Base-by-base conservation (phyloP, 2,797 vertebrate species). In the Acipenser transmontanus region DNA sequence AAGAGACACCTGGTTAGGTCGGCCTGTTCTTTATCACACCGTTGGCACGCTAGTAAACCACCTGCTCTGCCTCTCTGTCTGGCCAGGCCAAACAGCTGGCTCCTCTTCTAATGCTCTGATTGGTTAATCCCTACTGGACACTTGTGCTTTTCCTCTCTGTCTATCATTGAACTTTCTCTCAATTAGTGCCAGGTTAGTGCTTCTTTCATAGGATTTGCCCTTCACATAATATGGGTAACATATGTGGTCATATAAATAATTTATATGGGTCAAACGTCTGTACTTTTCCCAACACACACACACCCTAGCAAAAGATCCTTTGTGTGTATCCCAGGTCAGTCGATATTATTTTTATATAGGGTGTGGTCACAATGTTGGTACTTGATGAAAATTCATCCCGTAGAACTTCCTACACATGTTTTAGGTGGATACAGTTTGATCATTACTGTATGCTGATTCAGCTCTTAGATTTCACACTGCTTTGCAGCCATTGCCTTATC, bases 111-210 rank as follows among this genome's bases (percentile, higher is more conserved):
- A 89, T 80, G 72, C 81, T 82, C 82, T 78, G 83, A 84, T 89
- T 87, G 88, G 87, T 81, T 84, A 86, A 82, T 88, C 84, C 85
- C 88, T 78, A 80, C 85, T 86, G 89, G 89, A 88, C 88, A 87
- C 82, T 86, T 82, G 79, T 63, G 78, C 82, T 77, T 81, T 73
- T 78, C 73, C 79, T 82, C 76, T 74, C 82, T 67, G 75, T 73
- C 14, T 82, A 81, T 87, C 85, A 87, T 75, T 78, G 78, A 80
- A 73, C 67, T 69, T 61, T 81, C 80, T 88, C 80, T 85, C 80
- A 71, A 71, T 20, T 64, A 73, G 72, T 87, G 87, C 87, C 88
- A 87, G 81, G 78, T 82, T 80, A 56, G 59, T 61, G 67, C 34
- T 65, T 66, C 56, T 54, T 56, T 71, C 57, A 66, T 62, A 70